These are phyloP conservation scores for Phenacoccus solenopsis DNA, from an alignment of 1,140 invertebrate genomes.

Conservation along the genomic window DNA sequence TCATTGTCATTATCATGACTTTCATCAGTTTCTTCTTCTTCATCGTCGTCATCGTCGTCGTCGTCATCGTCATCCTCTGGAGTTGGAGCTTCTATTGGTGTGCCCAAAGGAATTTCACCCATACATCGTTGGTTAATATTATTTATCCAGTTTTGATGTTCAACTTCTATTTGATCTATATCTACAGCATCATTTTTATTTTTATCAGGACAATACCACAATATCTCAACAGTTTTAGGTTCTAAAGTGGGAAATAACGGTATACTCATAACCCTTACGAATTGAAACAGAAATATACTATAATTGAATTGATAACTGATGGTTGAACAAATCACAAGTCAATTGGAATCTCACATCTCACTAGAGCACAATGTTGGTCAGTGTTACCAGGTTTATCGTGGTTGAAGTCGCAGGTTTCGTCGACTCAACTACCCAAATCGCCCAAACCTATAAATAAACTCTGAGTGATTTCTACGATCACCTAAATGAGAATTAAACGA, in stretches of 20 bases:
- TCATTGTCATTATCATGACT: conserved; percentile 7
- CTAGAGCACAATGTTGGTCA: no score
- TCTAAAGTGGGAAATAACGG: neutral
- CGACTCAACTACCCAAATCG: no score
- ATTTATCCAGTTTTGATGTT: neutral
- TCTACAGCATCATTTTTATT: neutral
- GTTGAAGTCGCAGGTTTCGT: no score
- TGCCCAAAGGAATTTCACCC: neutral
- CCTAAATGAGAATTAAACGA: no score
- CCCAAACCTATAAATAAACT: no score
- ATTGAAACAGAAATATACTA: no score
- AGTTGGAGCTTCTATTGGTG: neutral
- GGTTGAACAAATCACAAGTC: no score
- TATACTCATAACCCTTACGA: neutral
- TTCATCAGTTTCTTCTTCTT: conserved; percentile 7
- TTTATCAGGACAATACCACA: neutral
- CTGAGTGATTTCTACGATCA: no score
- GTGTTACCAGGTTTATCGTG: no score
- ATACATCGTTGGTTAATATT: neutral
- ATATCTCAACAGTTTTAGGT: neutral
- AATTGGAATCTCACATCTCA: no score
- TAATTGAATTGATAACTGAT: no score
- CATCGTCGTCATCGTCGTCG: conserved; percentile 12
- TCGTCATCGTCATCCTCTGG: conserved; percentile 5
- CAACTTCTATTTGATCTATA: neutral